A percentile compares a stretch with the other conserved stretches of the same genome.
These are phyloP conservation scores for Metopia argyrocephala DNA, from an alignment of 2,888 invertebrate genomes.

Conservation along the genomic window DNA sequence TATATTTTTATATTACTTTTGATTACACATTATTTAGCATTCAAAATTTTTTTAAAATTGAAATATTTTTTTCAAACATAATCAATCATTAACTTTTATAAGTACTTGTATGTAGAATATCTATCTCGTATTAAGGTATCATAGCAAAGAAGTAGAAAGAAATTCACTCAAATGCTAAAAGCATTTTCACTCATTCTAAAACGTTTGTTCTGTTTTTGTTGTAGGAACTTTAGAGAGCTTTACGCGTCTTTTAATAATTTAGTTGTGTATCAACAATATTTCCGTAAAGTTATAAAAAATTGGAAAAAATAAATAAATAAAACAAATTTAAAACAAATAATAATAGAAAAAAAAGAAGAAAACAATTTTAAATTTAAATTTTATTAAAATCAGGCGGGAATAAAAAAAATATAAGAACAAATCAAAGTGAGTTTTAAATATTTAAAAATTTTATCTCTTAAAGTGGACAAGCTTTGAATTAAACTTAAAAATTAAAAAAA, in stretches of 20 bases:
- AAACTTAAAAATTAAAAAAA: no score
- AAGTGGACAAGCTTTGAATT: not conserved
- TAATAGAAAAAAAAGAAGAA: slow-evolving; percentile 5
- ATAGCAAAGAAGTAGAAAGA: not conserved
- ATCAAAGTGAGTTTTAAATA: slow-evolving; percentile 30
- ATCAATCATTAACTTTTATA: not conserved
- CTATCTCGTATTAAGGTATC: slow-evolving; percentile 15
- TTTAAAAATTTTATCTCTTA: not conserved
- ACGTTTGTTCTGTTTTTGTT: slow-evolving; percentile 16
- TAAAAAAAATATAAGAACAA: slow-evolving; percentile 6
- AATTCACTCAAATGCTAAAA: slow-evolving; percentile 46
- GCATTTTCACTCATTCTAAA: slow-evolving; percentile 50
- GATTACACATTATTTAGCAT: no score
- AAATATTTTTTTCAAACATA: no score
- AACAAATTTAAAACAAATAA: slow-evolving; percentile 7
- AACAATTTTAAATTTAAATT: slow-evolving; percentile 2
- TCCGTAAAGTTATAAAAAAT: slow-evolving; percentile 53
- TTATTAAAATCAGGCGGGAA: not conserved
- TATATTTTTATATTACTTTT: no score
- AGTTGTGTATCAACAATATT: slow-evolving; percentile 64
- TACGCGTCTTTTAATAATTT: slow-evolving; percentile 54
- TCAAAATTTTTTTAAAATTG: no score
- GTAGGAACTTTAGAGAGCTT: slow-evolving; percentile 56
- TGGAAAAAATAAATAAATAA: slow-evolving; percentile 31
- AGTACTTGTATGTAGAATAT: not conserved